Evolutionary conservation across 2,888 invertebrate genomes (phyloP).

Genomic region (Stegana nigrithorax): DNA sequence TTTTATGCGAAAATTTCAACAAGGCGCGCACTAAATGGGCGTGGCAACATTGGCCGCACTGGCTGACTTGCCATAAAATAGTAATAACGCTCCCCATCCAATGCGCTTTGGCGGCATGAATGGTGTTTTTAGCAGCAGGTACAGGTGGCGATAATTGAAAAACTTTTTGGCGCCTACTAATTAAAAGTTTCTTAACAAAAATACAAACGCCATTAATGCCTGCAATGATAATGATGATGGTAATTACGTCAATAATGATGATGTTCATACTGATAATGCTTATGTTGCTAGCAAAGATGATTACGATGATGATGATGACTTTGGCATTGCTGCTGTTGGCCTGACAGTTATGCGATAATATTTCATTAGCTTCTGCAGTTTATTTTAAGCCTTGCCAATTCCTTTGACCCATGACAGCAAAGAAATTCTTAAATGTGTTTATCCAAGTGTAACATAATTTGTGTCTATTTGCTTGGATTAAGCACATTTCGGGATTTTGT

Average conservation of each 20-base stretch:
- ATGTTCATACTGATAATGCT: background rate
- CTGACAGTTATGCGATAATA: no score
- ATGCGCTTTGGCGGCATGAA: background rate
- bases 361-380: no score
- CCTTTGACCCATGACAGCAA: no score
- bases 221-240: background rate
- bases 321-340: background rate
- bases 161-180: conserved; percentile 50
- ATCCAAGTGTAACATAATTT: no score
- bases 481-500: no score
- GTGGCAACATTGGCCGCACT: background rate
- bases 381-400: no score
- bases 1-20: conserved; percentile 11
- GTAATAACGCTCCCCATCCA: background rate
- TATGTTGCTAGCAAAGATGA: background rate
- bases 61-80: background rate
- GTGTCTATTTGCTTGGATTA: no score
- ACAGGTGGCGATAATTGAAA: conserved; percentile 59
- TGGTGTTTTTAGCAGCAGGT: conserved; percentile 14
- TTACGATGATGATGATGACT: background rate
- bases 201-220: background rate
- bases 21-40: conserved; percentile 1
- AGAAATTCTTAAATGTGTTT: no score
- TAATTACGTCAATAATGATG: background rate
- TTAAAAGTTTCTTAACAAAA: conserved; percentile 47